Conservation (phyloP, 2,888 invertebrate species). For the Caenorhabditis imperialis region DNA sequence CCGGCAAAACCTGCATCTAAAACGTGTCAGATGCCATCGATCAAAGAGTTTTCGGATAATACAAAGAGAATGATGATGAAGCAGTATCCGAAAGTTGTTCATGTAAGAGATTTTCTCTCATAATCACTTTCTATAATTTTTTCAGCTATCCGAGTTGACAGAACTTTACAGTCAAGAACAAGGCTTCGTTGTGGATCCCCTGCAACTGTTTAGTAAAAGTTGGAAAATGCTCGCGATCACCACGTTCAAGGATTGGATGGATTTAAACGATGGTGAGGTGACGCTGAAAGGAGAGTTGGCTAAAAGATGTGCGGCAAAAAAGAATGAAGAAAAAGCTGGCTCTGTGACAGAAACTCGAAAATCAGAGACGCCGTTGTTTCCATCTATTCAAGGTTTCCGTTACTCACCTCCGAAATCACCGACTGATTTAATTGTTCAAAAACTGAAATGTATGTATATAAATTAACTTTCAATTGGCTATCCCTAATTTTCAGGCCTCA, state of each 20-base stretch:
- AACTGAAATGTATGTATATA: slow-evolving; percentile 8
- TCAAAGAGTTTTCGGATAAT: slow-evolving; percentile 29
- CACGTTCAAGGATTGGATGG: slow-evolving; percentile 32
- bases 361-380: no score
- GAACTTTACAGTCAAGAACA: slow-evolving; percentile 24
- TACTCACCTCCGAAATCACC: neutral
- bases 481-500: slow-evolving; percentile 8
- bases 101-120: slow-evolving; percentile 10
- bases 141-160: slow-evolving; percentile 37
- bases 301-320: neutral
- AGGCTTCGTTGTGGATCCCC: slow-evolving; percentile 13
- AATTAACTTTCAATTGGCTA: neutral
- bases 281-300: slow-evolving; percentile 11
- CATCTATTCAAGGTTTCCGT: slow-evolving; percentile 10
- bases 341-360: neutral
- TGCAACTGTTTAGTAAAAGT: slow-evolving; percentile 32
- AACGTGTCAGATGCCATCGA: slow-evolving; percentile 17
- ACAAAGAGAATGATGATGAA: slow-evolving; percentile 21
- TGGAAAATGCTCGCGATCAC: slow-evolving; percentile 28
- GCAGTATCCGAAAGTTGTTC: slow-evolving; percentile 10
- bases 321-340: neutral
- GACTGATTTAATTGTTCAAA: neutral
- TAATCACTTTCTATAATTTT: neutral
- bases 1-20: neutral
- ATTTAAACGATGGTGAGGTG: slow-evolving; percentile 6